Percentiles rank a stretch among this genome's conserved stretches.
These are phyloP conservation scores for Papilio demoleus DNA, from an alignment of 2,888 invertebrate species.

Conservation along the genomic window DNA sequence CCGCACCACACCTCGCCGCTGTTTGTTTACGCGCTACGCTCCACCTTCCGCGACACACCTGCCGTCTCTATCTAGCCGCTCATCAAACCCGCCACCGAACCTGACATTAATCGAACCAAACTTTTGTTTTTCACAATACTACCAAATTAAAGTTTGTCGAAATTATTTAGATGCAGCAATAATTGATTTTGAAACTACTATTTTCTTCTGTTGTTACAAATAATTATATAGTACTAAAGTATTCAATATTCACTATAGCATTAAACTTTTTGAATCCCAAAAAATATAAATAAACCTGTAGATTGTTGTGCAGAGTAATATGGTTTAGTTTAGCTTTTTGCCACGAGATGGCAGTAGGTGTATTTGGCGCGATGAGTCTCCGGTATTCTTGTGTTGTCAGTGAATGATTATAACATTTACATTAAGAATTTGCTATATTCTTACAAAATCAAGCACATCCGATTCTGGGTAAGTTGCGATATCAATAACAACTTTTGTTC, in stretches of 20 bases:
- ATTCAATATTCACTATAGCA: neutral
- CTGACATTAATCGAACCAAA: neutral
- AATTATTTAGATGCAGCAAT: slow-evolving; percentile 32
- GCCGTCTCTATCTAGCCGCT: slow-evolving; percentile 68
- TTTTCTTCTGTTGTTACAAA: neutral
- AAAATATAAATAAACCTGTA: neutral
- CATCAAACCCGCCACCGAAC: slow-evolving; percentile 23
- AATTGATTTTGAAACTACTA: neutral
- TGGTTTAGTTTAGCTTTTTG: slow-evolving; percentile 60
- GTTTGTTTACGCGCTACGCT: slow-evolving; percentile 68
- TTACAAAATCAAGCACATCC: neutral
- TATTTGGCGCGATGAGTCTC: neutral
- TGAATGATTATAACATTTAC: neutral
- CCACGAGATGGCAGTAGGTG: slow-evolving; percentile 70
- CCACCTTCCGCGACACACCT: slow-evolving; percentile 69
- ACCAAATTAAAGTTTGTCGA: slow-evolving; percentile 33
- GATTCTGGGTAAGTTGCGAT: too few species aligned
- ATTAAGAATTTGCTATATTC: neutral
- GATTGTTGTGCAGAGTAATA: neutral
- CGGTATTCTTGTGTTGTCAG: neutral
- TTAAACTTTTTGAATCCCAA: neutral
- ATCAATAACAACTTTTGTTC: too few species aligned
- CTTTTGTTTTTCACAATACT: neutral
- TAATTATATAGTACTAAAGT: neutral
- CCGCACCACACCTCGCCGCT: slow-evolving; percentile 43